phyloP scores from a whole-genome alignment of 2,888 invertebrate genomes.

The Barypeithes pellucidus region DNA sequence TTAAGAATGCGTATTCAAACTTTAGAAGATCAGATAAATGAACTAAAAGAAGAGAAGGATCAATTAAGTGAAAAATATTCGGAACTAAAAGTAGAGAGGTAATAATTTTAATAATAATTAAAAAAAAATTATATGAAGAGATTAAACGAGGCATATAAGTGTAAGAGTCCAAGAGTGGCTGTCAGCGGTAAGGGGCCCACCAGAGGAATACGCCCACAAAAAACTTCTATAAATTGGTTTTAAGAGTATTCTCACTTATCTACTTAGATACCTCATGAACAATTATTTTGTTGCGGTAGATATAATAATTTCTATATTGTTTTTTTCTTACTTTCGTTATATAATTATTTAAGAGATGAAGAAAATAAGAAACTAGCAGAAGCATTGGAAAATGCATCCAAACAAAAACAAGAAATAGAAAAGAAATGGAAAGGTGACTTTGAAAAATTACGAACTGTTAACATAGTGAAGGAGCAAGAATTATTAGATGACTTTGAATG shows the following conservation, averaged over 20 bases:
- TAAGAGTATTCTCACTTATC: too few species aligned
- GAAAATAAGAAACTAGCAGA: constrained; percentile 74
- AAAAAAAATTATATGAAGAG: too few species aligned
- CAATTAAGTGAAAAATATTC: constrained; percentile 68
- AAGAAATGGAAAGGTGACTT: constrained; percentile 80
- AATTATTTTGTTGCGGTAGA: too few species aligned
- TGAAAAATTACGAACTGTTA: constrained; percentile 79
- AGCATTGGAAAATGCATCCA: constrained; percentile 76
- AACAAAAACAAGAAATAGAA: constrained; percentile 75
- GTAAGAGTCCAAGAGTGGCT: too few species aligned
- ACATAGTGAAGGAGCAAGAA: constrained; percentile 81
- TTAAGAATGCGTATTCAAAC: constrained; percentile 72
- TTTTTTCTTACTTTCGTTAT: background rate
- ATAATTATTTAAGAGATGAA: constrained; percentile 61
- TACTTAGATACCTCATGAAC: too few species aligned
- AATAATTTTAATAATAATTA: too few species aligned
- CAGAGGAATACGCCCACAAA: too few species aligned
- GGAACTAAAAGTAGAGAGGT: constrained; percentile 66
- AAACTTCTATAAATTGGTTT: too few species aligned
- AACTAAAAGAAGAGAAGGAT: constrained; percentile 71
- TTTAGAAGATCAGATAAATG: constrained; percentile 71
- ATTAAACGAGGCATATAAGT: too few species aligned
- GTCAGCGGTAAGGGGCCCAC: too few species aligned
- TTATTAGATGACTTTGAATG: constrained; percentile 88
- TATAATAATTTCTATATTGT: background rate